phyloP scores from a whole-genome alignment of 1,140 invertebrate genomes.

The Caenorhabditis inopinata region DNA sequence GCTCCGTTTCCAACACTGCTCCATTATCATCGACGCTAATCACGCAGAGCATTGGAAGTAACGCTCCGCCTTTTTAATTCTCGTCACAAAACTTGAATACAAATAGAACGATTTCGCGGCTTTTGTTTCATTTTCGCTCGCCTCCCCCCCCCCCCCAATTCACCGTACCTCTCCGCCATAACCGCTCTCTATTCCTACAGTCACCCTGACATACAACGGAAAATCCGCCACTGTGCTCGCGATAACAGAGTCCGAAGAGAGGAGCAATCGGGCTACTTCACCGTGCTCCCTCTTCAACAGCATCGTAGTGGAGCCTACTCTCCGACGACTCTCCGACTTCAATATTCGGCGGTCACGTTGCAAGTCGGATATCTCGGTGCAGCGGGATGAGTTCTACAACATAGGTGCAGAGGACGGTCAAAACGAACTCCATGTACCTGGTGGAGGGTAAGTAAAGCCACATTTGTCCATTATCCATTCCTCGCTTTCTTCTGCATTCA shows the following conservation, averaged over 20 bases:
- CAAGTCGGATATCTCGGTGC: background rate
- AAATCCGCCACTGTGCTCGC: too few species aligned
- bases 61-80: background rate
- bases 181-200: background rate
- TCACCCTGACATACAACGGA: too few species aligned
- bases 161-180: background rate
- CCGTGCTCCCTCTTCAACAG: background rate
- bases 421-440: background rate
- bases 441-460: background rate
- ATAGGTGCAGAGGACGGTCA: background rate
- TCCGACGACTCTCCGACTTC: background rate
- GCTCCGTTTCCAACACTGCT: background rate
- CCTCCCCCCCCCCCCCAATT: background rate
- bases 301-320: background rate
- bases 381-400: background rate
- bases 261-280: background rate
- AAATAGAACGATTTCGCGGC: too few species aligned
- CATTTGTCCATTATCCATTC: too few species aligned
- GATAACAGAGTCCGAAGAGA: background rate
- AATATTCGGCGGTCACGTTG: constrained; percentile 5
- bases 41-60: background rate
- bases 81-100: background rate
- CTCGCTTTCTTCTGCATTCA: too few species aligned
- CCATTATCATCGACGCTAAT: constrained; percentile 24
- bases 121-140: background rate